These are phyloP conservation scores for Leptinotarsa rubiginosa DNA, from an alignment of 2,888 invertebrate species.

Conservation along the genomic window DNA sequence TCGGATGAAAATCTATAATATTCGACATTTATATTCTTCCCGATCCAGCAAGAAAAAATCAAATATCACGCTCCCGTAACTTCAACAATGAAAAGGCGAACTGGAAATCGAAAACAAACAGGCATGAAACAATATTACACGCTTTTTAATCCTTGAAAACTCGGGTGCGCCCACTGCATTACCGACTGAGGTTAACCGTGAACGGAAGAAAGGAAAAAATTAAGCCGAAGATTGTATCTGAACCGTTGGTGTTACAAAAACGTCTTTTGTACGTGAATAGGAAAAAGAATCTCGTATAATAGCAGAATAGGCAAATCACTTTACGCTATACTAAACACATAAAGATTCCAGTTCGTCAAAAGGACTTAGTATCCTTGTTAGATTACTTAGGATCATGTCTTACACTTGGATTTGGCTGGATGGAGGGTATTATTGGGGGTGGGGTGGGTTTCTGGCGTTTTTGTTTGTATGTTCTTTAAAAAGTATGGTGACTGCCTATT, in stretches of 20 bases:
- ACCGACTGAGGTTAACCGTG: slow-evolving; percentile 50
- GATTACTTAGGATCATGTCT: slow-evolving; percentile 45
- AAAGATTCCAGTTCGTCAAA: slow-evolving; percentile 44
- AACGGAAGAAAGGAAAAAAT: slow-evolving; percentile 47
- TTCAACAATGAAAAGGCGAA: slow-evolving; percentile 28
- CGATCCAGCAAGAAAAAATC: slow-evolving; percentile 14
- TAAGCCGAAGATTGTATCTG: slow-evolving; percentile 48
- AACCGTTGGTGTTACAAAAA: slow-evolving; percentile 45
- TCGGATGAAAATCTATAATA: neutral
- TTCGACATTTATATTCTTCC: neutral
- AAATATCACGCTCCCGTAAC: slow-evolving; percentile 27
- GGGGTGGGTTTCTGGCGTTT: slow-evolving; percentile 22
- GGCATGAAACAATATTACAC: slow-evolving; percentile 62
- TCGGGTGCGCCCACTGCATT: slow-evolving; percentile 39
- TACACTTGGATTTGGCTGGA: slow-evolving; percentile 40
- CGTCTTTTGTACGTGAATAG: slow-evolving; percentile 38
- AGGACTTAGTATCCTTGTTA: slow-evolving; percentile 43
- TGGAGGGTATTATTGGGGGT: slow-evolving; percentile 28
- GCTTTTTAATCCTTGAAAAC: slow-evolving; percentile 56
- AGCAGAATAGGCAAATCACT: slow-evolving; percentile 58
- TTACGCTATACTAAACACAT: slow-evolving; percentile 55
- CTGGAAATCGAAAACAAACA: slow-evolving; percentile 53
- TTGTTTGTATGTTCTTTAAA: slow-evolving; percentile 32
- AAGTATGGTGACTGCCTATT: slow-evolving; percentile 11
- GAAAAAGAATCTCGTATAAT: slow-evolving; percentile 49